Percentiles rank a stretch among this genome's conserved stretches.
Conservation (phyloP, 2,888 invertebrate species). For the Meteorus colon region DNA sequence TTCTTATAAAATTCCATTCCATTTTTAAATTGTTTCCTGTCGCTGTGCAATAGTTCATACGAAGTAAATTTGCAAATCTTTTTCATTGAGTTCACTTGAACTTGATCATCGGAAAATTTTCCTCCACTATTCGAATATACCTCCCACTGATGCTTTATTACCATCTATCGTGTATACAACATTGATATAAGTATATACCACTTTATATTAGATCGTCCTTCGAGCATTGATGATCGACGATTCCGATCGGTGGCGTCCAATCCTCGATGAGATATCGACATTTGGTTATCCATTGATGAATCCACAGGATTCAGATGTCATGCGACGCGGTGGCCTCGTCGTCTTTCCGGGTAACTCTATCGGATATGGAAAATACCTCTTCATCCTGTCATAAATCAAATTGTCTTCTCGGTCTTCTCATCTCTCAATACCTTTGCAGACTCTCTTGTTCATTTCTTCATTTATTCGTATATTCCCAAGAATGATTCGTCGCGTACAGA, state of each 20-base stretch:
- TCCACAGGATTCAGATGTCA: conserved; percentile 41
- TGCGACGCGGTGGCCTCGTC: conserved; percentile 33
- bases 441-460: conserved; percentile 16
- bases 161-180: background rate
- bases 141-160: background rate
- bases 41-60: background rate
- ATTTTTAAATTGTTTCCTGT: conserved; percentile 5
- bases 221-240: conserved; percentile 45
- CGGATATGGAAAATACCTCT: conserved; percentile 47
- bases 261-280: conserved; percentile 45
- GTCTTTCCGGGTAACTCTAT: conserved; percentile 34
- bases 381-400: conserved; percentile 51
- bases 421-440: conserved; percentile 28
- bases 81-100: conserved; percentile 7
- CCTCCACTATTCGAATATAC: background rate
- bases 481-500: conserved; percentile 29
- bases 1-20: conserved; percentile 19
- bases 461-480: conserved; percentile 11
- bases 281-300: conserved; percentile 43
- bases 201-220: background rate
- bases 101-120: background rate
- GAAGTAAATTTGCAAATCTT: background rate
- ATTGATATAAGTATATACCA: background rate
- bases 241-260: conserved; percentile 44
- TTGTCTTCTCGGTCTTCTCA: conserved; percentile 36